Conservation (phyloP, 2,113 vertebrate species). For the Calidris pygmaea region DNA sequence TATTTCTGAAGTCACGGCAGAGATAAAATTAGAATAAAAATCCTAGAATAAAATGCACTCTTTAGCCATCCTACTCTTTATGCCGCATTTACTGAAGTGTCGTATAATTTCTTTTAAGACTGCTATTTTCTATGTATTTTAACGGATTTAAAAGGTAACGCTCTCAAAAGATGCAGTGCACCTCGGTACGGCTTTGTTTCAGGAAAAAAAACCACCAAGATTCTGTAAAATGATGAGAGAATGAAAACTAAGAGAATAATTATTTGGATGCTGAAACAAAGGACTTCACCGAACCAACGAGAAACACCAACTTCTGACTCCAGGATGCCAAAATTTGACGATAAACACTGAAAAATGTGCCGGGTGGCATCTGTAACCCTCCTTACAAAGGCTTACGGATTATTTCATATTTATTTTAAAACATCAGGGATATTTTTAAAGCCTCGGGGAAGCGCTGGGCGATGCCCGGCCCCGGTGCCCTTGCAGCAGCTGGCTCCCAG, state of each 20-base stretch:
- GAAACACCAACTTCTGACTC: not conserved
- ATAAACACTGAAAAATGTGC: fast-evolving
- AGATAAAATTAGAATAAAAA: not conserved
- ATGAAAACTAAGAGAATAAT: not conserved
- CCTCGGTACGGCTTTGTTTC: not conserved
- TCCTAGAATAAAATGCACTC: not conserved
- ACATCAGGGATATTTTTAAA: not conserved
- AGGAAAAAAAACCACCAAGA: not conserved
- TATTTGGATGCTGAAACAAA: not conserved
- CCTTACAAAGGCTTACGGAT: not conserved
- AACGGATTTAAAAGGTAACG: not conserved
- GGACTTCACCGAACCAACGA: not conserved
- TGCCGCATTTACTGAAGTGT: too few relatives aligned
- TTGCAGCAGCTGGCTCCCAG: slow-evolving; percentile 58
- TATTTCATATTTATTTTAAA: too few relatives aligned
- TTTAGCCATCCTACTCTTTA: not conserved
- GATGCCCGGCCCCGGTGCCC: slow-evolving; percentile 21
- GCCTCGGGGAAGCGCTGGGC: not conserved
- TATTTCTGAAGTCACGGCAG: not conserved
- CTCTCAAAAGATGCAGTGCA: not conserved
- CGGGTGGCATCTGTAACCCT: not conserved
- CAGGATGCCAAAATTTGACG: not conserved
- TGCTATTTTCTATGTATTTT: not conserved
- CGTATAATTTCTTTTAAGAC: fast-evolving
- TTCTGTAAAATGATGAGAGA: fast-evolving